Conservation (phyloP, 2,113 vertebrate species). For the Himantopus leucocephalus region DNA sequence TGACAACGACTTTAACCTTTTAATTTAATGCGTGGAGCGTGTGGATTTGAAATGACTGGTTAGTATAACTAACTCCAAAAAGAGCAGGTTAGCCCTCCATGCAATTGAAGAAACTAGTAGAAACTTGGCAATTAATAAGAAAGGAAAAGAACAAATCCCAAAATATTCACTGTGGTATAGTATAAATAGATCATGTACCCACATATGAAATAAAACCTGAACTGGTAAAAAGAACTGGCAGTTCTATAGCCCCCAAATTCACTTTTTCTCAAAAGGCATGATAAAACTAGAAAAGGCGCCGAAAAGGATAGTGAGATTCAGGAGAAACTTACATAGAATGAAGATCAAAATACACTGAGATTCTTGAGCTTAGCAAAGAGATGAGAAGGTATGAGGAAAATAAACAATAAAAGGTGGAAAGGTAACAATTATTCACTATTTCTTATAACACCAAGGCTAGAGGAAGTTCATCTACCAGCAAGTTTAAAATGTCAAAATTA, state of each 20-base stretch:
- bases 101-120: neutral
- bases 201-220: neutral
- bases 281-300: neutral
- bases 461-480: neutral
- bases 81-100: rapidly evolving
- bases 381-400: neutral
- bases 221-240: neutral
- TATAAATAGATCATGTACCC: neutral
- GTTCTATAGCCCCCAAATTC: neutral
- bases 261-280: neutral
- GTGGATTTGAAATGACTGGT: neutral
- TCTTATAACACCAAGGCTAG: neutral
- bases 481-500: neutral
- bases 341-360: neutral
- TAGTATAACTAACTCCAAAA: neutral
- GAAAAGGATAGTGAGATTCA: neutral
- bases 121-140: neutral
- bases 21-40: neutral
- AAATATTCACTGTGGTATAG: neutral
- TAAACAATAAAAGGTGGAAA: neutral
- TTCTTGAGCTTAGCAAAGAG: neutral
- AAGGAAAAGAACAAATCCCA: neutral
- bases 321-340: neutral
- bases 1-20: neutral
- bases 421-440: neutral